Conservation (phyloP, 2,113 vertebrate genomes). For the Platysternon megacephalum region DNA sequence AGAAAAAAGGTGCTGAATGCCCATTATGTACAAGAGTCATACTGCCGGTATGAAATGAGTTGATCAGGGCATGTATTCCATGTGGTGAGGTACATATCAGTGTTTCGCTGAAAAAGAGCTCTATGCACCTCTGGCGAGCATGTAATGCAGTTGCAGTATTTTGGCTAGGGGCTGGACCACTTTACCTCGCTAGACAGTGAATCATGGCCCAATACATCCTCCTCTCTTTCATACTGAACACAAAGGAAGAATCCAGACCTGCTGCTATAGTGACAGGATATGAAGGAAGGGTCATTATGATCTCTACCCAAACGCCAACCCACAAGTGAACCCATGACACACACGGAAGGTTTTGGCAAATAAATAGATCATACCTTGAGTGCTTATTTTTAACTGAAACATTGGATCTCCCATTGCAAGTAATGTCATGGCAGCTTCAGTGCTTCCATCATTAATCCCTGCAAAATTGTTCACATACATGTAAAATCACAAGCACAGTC, state of each 20-base stretch:
- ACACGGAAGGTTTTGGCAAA: not conserved
- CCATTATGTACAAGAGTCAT: not conserved
- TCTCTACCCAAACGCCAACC: not conserved
- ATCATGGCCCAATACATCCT: accelerated
- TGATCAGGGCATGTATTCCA: not conserved
- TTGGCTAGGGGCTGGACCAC: not conserved
- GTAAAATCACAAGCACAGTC: not conserved
- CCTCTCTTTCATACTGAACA: not conserved
- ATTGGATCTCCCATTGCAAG: constrained; percentile 87
- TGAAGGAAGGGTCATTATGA: not conserved
- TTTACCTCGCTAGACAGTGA: not conserved
- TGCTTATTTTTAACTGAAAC: constrained; percentile 71
- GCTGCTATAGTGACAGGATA: not conserved
- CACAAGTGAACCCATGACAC: not conserved
- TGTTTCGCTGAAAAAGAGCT: not conserved
- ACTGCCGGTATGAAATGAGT: not conserved
- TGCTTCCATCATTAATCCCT: constrained; percentile 85
- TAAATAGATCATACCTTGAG: constrained; percentile 71
- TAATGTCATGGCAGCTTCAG: constrained; percentile 92
- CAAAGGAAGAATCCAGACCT: not conserved
- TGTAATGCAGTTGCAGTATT: not conserved
- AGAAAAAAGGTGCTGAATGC: not conserved
- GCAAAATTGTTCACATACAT: constrained; percentile 10
- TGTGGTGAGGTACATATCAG: not conserved
- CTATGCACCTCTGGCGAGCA: not conserved